These are phyloP conservation scores for Pogona vitticeps DNA, from an alignment of 2,113 vertebrate species.

Conservation along the genomic window DNA sequence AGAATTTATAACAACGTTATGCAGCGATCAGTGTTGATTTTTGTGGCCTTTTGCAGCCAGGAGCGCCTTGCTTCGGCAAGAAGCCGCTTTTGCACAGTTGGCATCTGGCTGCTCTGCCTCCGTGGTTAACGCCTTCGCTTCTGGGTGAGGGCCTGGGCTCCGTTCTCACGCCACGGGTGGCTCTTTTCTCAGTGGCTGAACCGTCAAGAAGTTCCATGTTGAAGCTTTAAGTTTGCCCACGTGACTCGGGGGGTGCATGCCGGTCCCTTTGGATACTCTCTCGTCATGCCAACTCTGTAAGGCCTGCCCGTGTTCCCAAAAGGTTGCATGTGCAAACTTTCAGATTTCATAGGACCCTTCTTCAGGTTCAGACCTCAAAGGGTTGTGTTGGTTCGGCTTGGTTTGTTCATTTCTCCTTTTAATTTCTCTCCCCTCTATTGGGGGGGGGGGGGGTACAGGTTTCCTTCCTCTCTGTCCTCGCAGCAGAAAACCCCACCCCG, in stretches of 20 bases:
- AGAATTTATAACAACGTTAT: too few species aligned
- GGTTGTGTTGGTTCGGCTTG: too few species aligned
- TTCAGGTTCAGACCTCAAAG: neutral
- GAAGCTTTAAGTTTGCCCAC: neutral
- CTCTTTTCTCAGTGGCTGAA: neutral
- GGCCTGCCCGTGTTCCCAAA: neutral
- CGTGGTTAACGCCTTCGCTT: conserved; percentile 84
- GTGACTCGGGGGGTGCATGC: too few species aligned
- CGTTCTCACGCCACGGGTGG: conserved; percentile 74
- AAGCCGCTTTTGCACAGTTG: conserved; percentile 44
- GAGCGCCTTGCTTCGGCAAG: neutral
- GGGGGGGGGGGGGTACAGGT: too few species aligned
- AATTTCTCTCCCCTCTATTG: neutral
- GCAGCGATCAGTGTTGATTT: neutral
- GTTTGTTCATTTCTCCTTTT: too few species aligned
- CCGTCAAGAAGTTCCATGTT: neutral
- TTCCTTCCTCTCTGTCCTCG: neutral
- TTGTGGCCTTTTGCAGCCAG: neutral
- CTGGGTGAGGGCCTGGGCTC: conserved; percentile 66
- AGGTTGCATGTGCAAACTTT: neutral
- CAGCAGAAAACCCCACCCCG: neutral
- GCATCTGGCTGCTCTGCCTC: conserved; percentile 36
- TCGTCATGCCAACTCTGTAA: too few species aligned
- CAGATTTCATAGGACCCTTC: neutral
- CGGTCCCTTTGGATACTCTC: too few species aligned